These are phyloP conservation scores for Argynnis bischoffii DNA, from an alignment of 2,888 invertebrate species.

Conservation along the genomic window DNA sequence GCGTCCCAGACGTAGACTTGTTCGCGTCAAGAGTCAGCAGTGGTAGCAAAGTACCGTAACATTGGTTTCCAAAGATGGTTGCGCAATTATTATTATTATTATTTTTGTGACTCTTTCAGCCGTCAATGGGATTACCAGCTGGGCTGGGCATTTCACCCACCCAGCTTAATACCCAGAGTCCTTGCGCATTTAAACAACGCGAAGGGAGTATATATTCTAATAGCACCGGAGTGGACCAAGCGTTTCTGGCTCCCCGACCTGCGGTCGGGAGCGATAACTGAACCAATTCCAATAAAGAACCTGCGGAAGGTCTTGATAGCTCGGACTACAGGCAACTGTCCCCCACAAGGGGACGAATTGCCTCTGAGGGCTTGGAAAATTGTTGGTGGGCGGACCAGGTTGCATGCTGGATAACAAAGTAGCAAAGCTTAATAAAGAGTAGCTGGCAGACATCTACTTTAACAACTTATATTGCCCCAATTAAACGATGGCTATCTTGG, in stretches of 20 bases:
- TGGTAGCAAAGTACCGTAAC: conserved; percentile 30
- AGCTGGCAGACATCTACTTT: too few species aligned
- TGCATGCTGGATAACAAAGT: too few species aligned
- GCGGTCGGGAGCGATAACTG: conserved; percentile 25
- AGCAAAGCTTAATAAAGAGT: too few species aligned
- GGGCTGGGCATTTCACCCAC: conserved; percentile 50
- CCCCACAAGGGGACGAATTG: too few species aligned
- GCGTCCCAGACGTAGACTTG: conserved; percentile 36
- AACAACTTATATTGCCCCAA: too few species aligned
- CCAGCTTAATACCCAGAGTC: conserved; percentile 43
- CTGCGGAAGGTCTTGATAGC: too few species aligned
- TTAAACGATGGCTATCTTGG: too few species aligned
- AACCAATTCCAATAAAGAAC: too few species aligned
- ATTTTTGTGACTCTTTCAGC: conserved; percentile 45
- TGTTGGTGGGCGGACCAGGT: too few species aligned
- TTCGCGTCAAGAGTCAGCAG: conserved; percentile 32
- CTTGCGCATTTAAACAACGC: conserved; percentile 17
- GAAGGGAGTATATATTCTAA: conserved; percentile 24
- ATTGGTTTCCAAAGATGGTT: conserved; percentile 13
- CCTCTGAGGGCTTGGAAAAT: too few species aligned
- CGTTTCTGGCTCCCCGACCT: conserved; percentile 43
- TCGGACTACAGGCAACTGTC: too few species aligned
- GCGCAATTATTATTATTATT: too few species aligned
- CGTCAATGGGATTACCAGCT: conserved; percentile 39
- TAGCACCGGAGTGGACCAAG: conserved; percentile 34